Conservation (phyloP, 2,888 invertebrate genomes). For the Shargacucullia verbasci region DNA sequence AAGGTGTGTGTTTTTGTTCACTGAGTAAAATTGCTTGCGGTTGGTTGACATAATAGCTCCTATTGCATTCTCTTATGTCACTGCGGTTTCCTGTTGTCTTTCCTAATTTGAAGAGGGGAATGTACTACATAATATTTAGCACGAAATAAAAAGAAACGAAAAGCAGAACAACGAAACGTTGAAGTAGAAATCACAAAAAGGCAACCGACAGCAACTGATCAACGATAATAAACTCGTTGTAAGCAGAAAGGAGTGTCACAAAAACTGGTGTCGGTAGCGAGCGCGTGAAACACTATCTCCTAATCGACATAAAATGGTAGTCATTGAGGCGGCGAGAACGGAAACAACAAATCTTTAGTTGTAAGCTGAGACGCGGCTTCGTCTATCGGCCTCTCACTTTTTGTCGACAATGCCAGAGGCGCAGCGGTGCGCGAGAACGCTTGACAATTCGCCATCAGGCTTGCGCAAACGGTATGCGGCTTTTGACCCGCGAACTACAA, state of each 20-base stretch:
- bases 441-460: slow-evolving; percentile 79
- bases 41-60: slow-evolving; percentile 81
- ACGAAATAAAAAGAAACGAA: slow-evolving; percentile 59
- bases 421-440: slow-evolving; percentile 61
- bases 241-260: slow-evolving; percentile 83
- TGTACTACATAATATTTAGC: slow-evolving; percentile 53
- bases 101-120: slow-evolving; percentile 65
- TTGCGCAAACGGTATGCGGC: slow-evolving; percentile 76
- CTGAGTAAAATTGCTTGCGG: slow-evolving; percentile 82
- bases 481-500: slow-evolving; percentile 79
- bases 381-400: slow-evolving; percentile 81
- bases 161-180: slow-evolving; percentile 66
- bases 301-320: slow-evolving; percentile 88
- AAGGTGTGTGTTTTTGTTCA: slow-evolving; percentile 86
- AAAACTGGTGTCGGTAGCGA: slow-evolving; percentile 87
- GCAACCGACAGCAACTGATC: slow-evolving; percentile 74
- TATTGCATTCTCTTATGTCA: slow-evolving; percentile 75
- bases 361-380: slow-evolving; percentile 78
- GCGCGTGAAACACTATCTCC: slow-evolving; percentile 87
- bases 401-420: slow-evolving; percentile 69
- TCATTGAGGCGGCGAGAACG: slow-evolving; percentile 86
- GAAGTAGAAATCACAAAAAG: slow-evolving; percentile 68
- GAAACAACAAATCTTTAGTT: slow-evolving; percentile 86
- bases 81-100: slow-evolving; percentile 81
- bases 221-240: slow-evolving; percentile 85